Base-by-base conservation (phyloP, 2,113 vertebrate species). In the Aramus guarauna region DNA sequence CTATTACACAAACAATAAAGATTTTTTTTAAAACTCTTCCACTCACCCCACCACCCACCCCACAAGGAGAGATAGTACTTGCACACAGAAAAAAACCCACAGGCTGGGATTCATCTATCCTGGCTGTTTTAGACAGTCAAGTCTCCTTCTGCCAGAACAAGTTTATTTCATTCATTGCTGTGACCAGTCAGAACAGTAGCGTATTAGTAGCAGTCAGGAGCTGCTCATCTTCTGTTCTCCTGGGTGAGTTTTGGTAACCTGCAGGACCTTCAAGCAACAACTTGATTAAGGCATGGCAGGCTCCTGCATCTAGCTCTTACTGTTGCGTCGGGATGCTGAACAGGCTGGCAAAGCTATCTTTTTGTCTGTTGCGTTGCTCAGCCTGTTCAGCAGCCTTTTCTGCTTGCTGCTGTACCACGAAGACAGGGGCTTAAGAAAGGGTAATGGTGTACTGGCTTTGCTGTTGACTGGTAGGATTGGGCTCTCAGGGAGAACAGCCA, bases 401-500 rank as follows among this genome's bases (percentile, higher is more conserved):
- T 74, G 14, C 29, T 63, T 45, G 21, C 55, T 81, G 10, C 26
- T 64, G 26, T 45, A 19, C 22, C 37, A 8, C 1, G 4, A 85
- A 78, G n/a, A 32, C 55, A 91, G 34, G 20, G 19, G 16, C 5
- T 45, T 48, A 11, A 50, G 48, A 58, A 81, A 69, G 9, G 5
- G 19, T 34, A 85, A 34, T 30, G 4, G 3, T 72, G 6, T 34
- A 15, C 37, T 50, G 37, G 8, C 15, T 60, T 85, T 73, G 23
- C 37, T 36, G 43, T 41, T 78, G 24, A 9, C 55, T 47, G 5
- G 18, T 69, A 47, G 39, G 50, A 47, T 2, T 36, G 14, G 12
- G 32, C 15, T 64, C 6, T 4, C 48, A n/a, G 19, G 11, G 11
- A 91, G 12, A 67, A 23, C 0, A 0, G 12, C 9, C n/a, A 37